phyloP scores from a whole-genome alignment of 2,113 vertebrate genomes.

The Raja brachyura region DNA sequence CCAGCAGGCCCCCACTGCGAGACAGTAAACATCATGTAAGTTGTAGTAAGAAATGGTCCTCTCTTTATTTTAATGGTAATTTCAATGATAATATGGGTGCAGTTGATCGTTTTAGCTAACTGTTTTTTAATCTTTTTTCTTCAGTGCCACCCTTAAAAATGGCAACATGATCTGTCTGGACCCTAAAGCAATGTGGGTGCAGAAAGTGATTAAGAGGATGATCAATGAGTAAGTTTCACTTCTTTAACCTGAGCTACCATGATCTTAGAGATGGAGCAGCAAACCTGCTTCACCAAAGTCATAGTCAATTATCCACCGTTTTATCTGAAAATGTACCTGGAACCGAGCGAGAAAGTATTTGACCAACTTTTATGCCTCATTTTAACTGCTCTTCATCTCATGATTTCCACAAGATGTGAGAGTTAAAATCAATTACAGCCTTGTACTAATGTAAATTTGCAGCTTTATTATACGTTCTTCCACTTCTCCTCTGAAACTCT shows the following conservation, averaged over 20 bases:
- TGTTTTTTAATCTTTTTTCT: neutral
- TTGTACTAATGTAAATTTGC: neutral
- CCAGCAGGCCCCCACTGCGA: constrained; percentile 37
- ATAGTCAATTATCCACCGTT: neutral
- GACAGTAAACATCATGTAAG: constrained; percentile 44
- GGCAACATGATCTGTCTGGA: neutral
- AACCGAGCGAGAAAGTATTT: neutral
- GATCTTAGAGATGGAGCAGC: neutral
- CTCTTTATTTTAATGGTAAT: constrained; percentile 19
- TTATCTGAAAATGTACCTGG: neutral
- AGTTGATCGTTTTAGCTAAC: too few relatives aligned
- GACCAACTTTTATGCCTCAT: neutral
- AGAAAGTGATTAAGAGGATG: neutral
- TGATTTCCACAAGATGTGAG: neutral
- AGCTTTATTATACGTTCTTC: neutral
- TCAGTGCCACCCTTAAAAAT: constrained; percentile 29
- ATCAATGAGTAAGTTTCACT: neutral
- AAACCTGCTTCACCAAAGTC: neutral
- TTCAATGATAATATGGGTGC: too few relatives aligned
- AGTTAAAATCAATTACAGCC: neutral
- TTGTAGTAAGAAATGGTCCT: neutral
- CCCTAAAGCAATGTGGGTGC: neutral
- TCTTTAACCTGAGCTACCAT: neutral
- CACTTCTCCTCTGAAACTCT: neutral
- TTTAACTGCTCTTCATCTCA: neutral